These are phyloP conservation scores for Bugulina stolonifera DNA, from an alignment of 2,888 invertebrate genomes.

Conservation along the genomic window DNA sequence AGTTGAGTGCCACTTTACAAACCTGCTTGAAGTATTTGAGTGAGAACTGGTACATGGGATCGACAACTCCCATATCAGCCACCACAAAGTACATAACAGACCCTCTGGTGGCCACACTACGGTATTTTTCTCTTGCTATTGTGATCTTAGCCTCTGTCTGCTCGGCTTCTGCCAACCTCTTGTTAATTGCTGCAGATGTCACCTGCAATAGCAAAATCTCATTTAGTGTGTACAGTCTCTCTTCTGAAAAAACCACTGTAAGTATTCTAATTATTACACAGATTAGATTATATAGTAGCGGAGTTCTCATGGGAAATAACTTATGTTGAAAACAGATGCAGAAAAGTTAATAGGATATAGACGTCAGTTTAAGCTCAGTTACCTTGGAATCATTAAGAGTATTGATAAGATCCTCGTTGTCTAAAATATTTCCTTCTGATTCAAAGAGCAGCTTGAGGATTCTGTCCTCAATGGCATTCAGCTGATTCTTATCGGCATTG, in stretches of 20 bases:
- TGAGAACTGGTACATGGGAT: constrained; percentile 55
- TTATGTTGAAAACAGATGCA: no score
- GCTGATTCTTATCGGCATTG: constrained; percentile 53
- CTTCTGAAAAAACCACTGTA: no score
- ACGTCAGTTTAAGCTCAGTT: background rate
- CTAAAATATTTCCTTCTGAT: constrained; percentile 54
- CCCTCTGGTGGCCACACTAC: constrained; percentile 53
- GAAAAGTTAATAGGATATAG: background rate
- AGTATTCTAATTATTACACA: no score
- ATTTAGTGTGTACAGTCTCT: no score
- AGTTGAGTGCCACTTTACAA: no score
- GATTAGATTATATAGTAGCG: no score
- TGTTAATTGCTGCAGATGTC: constrained; percentile 51
- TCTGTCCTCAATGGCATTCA: constrained; percentile 53
- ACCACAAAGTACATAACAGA: constrained; percentile 55
- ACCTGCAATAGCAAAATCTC: constrained; percentile 43
- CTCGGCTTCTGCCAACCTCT: constrained; percentile 52
- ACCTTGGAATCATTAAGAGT: constrained; percentile 55
- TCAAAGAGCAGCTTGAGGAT: constrained; percentile 54
- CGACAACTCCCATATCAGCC: constrained; percentile 52
- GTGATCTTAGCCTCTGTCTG: constrained; percentile 52
- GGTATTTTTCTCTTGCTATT: constrained; percentile 51
- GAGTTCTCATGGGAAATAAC: no score
- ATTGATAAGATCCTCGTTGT: constrained; percentile 54
- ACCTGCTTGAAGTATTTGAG: constrained; percentile 55